These are phyloP conservation scores for Polymixis flavicincta DNA, from an alignment of 2,888 invertebrate genomes.

Conservation along the genomic window DNA sequence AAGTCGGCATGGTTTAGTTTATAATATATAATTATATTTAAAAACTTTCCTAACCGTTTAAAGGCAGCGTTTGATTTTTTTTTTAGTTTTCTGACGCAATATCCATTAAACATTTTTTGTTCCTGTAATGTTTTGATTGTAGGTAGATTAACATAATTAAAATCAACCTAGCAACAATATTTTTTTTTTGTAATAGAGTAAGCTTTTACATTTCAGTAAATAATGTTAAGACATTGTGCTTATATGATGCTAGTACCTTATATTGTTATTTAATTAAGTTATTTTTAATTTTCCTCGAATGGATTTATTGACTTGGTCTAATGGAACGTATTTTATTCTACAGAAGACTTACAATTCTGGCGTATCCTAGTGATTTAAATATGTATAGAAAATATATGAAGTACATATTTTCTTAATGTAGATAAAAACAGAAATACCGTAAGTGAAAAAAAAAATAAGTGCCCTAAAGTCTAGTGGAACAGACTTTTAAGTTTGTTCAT, in stretches of 20 bases:
- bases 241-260: constrained; percentile 54
- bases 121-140: constrained; percentile 9
- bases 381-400: constrained; percentile 43
- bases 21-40: background rate
- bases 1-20: constrained; percentile 6
- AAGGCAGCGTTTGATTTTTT: constrained; percentile 17
- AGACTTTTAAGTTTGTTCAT: constrained; percentile 41
- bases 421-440: constrained; percentile 31
- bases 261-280: constrained; percentile 35
- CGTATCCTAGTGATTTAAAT: constrained; percentile 30
- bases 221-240: constrained; percentile 41
- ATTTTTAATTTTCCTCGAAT: constrained; percentile 26
- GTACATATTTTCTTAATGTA: constrained; percentile 57
- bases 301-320: constrained; percentile 15
- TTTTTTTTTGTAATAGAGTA: constrained; percentile 53
- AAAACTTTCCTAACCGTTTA: constrained; percentile 1
- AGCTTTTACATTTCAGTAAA: constrained; percentile 37
- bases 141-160: constrained; percentile 10
- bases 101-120: constrained; percentile 7
- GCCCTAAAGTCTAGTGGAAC: constrained; percentile 36
- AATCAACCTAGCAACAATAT: constrained; percentile 32
- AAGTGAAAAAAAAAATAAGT: constrained; percentile 29
- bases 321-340: constrained; percentile 31
- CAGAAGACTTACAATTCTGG: constrained; percentile 40
- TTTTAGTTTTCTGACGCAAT: constrained; percentile 23